phyloP scores from a whole-genome alignment of 2,888 invertebrate genomes.

The Prosapia bicincta region DNA sequence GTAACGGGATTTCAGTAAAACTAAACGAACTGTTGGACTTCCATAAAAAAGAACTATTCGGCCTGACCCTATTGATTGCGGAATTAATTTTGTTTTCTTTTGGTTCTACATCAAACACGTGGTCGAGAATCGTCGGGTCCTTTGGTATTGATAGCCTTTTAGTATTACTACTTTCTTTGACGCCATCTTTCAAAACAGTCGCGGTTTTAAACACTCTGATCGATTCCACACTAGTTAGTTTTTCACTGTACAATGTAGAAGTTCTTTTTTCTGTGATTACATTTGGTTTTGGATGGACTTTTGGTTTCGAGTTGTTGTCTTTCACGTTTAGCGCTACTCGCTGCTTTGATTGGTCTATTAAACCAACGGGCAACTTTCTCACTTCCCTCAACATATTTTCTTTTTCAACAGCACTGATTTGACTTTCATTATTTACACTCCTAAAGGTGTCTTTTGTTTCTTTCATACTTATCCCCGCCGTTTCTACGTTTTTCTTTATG shows the following conservation, averaged over 20 bases:
- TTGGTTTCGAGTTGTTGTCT: background rate
- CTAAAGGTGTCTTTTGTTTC: too few species aligned
- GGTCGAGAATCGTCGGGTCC: constrained; percentile 16
- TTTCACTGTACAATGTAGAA: background rate
- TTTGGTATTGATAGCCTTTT: constrained; percentile 18
- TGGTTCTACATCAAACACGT: constrained; percentile 10
- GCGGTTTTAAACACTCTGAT: background rate
- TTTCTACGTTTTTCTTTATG: too few species aligned
- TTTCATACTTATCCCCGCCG: background rate
- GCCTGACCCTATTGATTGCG: constrained; percentile 9
- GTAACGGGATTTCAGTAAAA: background rate
- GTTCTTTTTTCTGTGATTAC: background rate
- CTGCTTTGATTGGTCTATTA: constrained; percentile 17
- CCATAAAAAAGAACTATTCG: constrained; percentile 24
- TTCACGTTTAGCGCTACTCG: background rate
- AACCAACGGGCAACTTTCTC: background rate
- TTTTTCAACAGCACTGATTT: constrained; percentile 5
- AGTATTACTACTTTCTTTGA: background rate
- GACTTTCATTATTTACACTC: too few species aligned
- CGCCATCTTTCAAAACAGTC: constrained; percentile 1
- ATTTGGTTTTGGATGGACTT: background rate
- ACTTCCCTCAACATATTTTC: constrained; percentile 9
- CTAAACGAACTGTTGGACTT: background rate
- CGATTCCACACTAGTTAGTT: background rate
- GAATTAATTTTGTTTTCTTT: background rate